Conservation (phyloP, 2,797 vertebrate species). For the Petrocephalus schoutedeni region DNA sequence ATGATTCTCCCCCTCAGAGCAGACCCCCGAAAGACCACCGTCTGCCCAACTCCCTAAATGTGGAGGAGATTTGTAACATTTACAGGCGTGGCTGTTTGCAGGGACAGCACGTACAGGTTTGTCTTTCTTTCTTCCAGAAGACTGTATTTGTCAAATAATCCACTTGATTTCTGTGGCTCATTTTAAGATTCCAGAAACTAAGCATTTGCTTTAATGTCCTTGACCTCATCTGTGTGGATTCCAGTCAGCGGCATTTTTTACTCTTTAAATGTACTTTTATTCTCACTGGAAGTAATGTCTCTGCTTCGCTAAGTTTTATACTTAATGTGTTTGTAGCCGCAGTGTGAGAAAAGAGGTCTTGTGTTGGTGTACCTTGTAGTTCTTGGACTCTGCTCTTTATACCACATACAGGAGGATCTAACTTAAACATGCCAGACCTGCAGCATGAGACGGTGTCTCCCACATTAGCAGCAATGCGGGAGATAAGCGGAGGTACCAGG, state of each 20-base stretch:
- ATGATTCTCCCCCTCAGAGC: background rate
- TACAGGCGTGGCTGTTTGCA: background rate
- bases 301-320: background rate
- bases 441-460: background rate
- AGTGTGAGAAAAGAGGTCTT: background rate
- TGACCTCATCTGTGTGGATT: background rate
- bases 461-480: background rate
- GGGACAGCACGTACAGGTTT: background rate
- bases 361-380: background rate
- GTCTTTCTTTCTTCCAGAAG: background rate
- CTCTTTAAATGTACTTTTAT: background rate
- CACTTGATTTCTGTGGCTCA: background rate
- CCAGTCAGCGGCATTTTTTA: background rate
- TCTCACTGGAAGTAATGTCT: background rate
- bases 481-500: background rate
- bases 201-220: background rate
- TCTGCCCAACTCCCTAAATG: background rate
- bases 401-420: background rate
- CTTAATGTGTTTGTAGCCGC: background rate
- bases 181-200: background rate
- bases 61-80: background rate
- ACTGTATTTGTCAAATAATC: background rate
- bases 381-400: background rate
- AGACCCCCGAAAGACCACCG: background rate
- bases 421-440: background rate